Conservation (phyloP, 2,113 vertebrate genomes). For the Myrmecophaga tridactyla region DNA sequence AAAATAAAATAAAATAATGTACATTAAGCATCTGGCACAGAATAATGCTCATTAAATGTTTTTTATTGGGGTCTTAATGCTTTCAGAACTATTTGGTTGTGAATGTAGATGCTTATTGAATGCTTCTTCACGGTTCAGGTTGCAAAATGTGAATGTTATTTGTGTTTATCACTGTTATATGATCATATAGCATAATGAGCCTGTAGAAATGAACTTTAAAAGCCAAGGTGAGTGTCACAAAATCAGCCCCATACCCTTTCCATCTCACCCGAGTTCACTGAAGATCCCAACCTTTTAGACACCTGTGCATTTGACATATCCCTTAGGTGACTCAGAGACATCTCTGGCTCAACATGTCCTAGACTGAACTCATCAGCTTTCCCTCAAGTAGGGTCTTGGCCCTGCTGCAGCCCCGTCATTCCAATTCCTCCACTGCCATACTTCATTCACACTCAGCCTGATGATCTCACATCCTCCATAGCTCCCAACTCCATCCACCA, state of each 20-base stretch:
- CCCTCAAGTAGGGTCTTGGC: neutral
- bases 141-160: neutral
- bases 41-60: neutral
- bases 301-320: neutral
- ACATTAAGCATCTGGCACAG: neutral
- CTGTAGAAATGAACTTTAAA: neutral
- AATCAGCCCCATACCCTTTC: neutral
- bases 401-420: neutral
- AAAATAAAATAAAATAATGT: neutral
- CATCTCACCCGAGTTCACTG: neutral
- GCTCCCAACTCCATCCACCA: neutral
- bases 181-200: neutral
- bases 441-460: neutral
- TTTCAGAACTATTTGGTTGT: neutral
- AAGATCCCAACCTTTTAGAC: neutral
- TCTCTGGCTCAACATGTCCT: neutral
- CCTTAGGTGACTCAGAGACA: neutral
- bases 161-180: neutral
- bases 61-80: neutral
- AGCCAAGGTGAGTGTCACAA: neutral
- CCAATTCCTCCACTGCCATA: neutral
- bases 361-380: neutral
- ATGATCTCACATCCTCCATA: neutral
- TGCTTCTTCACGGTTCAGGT: neutral
- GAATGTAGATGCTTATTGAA: neutral